Evolutionary conservation across 2,113 vertebrate species (phyloP).

Genomic region (Lagopus leucura): DNA sequence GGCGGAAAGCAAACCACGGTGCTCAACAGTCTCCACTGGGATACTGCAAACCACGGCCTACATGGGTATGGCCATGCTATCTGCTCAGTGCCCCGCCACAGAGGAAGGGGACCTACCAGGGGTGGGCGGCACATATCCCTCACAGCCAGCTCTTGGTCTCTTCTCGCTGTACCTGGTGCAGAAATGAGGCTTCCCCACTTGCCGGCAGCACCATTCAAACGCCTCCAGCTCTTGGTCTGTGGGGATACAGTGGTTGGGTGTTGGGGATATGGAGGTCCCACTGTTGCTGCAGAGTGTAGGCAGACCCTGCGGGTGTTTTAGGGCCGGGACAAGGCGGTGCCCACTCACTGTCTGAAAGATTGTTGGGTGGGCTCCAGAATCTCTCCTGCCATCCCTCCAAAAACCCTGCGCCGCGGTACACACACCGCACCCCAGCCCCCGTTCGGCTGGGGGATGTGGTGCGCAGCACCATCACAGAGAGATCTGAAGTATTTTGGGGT

Average conservation of each 20-base stretch:
- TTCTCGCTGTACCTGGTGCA: conserved; percentile 57
- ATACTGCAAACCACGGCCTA: background rate
- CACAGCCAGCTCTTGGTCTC: background rate
- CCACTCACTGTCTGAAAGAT: rapidly evolving
- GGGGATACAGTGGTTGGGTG: rapidly evolving
- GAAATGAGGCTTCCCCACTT: background rate
- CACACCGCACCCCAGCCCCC: conserved; percentile 24
- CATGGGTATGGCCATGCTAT: rapidly evolving
- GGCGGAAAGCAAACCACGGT: background rate
- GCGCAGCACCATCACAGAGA: background rate
- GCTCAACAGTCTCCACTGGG: background rate
- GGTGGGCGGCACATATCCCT: conserved; percentile 19
- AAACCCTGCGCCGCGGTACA: conserved; percentile 20
- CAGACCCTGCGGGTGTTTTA: background rate
- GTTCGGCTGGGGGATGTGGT: background rate
- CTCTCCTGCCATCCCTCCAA: conserved; percentile 64
- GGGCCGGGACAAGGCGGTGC: rapidly evolving
- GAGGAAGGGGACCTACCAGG: background rate
- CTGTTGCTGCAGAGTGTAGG: no score
- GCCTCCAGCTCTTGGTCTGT: conserved; percentile 29
- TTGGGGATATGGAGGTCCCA: rapidly evolving
- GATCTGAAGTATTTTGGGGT: background rate
- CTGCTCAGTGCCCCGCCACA: background rate
- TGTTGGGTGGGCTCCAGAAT: background rate
- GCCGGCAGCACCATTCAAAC: conserved; percentile 21